phyloP scores from a whole-genome alignment of 2,797 vertebrate genomes.

The Phrynocephalus guinanensis region DNA sequence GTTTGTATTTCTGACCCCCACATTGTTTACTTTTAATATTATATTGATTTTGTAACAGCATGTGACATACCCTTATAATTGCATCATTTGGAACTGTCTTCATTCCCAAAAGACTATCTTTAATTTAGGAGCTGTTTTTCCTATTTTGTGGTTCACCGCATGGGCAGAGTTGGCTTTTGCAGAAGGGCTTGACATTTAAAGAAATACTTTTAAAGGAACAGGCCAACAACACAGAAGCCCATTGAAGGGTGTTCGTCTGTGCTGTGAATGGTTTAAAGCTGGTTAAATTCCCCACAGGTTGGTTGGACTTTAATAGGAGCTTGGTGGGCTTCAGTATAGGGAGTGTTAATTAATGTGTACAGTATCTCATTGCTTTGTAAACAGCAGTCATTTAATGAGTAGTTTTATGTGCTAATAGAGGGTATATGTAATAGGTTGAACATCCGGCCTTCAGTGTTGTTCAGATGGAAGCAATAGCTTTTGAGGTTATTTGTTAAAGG shows the following conservation, averaged over 20 bases:
- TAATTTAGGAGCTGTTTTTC: conserved; percentile 77
- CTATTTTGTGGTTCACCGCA: conserved; percentile 73
- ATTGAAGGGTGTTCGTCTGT: conserved; percentile 60
- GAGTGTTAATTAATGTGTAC: conserved; percentile 59
- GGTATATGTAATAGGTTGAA: conserved; percentile 61
- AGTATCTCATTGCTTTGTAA: conserved; percentile 64
- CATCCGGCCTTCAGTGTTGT: conserved; percentile 47
- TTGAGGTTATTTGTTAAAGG: conserved; percentile 49
- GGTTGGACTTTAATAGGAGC: conserved; percentile 73
- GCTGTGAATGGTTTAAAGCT: conserved; percentile 70
- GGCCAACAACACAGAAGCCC: conserved; percentile 62
- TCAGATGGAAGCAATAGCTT: conserved; percentile 65
- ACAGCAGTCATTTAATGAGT: conserved; percentile 65
- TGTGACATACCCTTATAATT: conserved; percentile 77
- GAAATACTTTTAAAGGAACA: conserved; percentile 72
- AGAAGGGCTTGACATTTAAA: conserved; percentile 57
- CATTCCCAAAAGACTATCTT: conserved; percentile 72
- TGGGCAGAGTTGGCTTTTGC: conserved; percentile 63
- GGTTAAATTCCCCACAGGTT: conserved; percentile 75
- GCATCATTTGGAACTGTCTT: conserved; percentile 75
- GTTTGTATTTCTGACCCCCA: conserved; percentile 74
- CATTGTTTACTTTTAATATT: conserved; percentile 70
- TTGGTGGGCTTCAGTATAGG: conserved; percentile 59
- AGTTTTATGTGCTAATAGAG: conserved; percentile 62
- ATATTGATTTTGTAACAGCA: conserved; percentile 72